Base-by-base conservation (phyloP, 1,140 invertebrate species). In the Oedothorax gibbosus region DNA sequence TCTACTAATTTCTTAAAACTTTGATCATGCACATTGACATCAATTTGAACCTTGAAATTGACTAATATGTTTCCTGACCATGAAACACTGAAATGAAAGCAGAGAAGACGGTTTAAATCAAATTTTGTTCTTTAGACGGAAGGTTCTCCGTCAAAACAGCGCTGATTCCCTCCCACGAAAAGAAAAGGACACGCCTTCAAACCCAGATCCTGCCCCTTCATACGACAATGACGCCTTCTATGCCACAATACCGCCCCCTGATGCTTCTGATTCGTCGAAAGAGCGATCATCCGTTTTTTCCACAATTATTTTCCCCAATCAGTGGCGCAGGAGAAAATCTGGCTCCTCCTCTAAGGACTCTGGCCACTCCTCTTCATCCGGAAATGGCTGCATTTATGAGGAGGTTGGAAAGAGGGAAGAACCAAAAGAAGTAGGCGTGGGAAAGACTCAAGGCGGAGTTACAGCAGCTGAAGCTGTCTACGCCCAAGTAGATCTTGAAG, bases 171-270 rank as follows among this genome's bases (percentile, higher is more conserved):
- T 85, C 0, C 83, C 83, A 15, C 78, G 73, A 1, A 85, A 85
- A 78, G 73, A 85, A 57, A 78, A 73, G 50, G 35, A 20, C 0
- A 62, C 83, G 8, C 51, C 83, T 8, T 62, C 71, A 56, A 54
- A 64, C 5, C 60, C 62, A 0, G 68, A 54, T 15, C 49, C 71
- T 4, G 53, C 66, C 7, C 75, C 60, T 18, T 75, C 83, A 5
- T 85, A 85, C 18, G 83, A 85, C 10, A 85, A 85, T 15, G 83
- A 85, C 14, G 73, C 83, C 21, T 85, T 85, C 50, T 85, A 85
- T 12, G 83, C 83, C 54, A 85, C 73, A 3, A 85, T 85, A n/a
- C 73, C 83, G 9, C 71, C 76, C 2, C 73, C 68, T 21, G 71
- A 54, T 18, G 62, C 53, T 11, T n/a, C 50, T 11, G 50, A 75